Conservation (phyloP, 92 coral and sea anemone genomes). For the Porites divaricata region DNA sequence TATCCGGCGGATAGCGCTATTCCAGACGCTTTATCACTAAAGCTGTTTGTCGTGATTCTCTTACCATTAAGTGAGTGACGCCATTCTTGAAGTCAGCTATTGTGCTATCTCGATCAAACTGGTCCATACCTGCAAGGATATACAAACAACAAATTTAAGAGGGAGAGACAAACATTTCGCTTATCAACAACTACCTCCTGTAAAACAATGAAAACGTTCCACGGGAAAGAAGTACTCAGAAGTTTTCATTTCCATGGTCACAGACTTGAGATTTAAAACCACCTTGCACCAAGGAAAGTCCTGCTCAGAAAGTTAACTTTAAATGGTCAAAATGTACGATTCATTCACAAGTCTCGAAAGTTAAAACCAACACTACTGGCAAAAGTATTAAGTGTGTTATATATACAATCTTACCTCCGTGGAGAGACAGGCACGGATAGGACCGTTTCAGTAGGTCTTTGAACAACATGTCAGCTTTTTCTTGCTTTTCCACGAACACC, state of each 20-base stretch:
- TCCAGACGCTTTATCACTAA: too few relatives aligned
- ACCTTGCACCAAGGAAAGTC: too few relatives aligned
- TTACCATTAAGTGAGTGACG: conserved; percentile 92
- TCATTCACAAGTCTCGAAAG: too few relatives aligned
- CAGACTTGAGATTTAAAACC: not conserved
- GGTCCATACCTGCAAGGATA: conserved; percentile 88
- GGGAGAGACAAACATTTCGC: not conserved
- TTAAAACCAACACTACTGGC: too few relatives aligned
- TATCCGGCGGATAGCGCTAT: too few relatives aligned
- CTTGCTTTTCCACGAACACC: conserved; percentile 97
- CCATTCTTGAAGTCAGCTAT: conserved; percentile 98
- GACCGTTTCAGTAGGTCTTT: conserved; percentile 88
- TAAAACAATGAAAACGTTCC: too few relatives aligned
- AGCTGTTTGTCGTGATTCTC: not conserved
- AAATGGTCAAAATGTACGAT: too few relatives aligned
- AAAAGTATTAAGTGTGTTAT: not conserved
- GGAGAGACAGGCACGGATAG: conserved; percentile 93
- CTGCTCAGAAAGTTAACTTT: too few relatives aligned
- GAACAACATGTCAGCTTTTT: conserved; percentile 90
- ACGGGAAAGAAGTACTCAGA: too few relatives aligned
- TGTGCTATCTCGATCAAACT: conserved; percentile 97
- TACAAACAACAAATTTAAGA: not conserved
- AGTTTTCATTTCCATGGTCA: not conserved
- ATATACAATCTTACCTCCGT: conserved; percentile 77
- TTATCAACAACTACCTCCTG: not conserved